Conservation (phyloP, 92 coral and sea anemone genomes). For the Metridium senile region DNA sequence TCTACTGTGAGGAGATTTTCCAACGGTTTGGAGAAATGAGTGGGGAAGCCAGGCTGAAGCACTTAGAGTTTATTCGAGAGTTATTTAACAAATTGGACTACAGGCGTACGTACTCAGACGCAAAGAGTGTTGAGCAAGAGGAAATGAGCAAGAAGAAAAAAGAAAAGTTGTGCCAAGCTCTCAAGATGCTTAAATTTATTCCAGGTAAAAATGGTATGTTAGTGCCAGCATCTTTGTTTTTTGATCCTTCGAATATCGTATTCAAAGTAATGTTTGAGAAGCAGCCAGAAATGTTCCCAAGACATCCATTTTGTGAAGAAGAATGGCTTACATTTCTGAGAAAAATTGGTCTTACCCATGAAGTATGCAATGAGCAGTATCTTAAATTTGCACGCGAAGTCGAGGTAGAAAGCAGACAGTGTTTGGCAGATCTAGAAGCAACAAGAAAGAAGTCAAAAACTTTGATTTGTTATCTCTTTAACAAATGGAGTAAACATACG, state of each 20-base stretch:
- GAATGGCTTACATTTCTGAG: conserved; percentile 55
- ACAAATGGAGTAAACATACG: background rate
- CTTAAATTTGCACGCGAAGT: conserved; percentile 52
- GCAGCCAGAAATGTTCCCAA: conserved; percentile 58
- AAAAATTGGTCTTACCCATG: conserved; percentile 47
- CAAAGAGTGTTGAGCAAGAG: background rate
- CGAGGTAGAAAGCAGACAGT: conserved; percentile 37
- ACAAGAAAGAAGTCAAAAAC: conserved; percentile 52
- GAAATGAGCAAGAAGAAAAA: background rate
- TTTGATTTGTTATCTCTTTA: conserved; percentile 43
- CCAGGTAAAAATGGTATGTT: conserved; percentile 33
- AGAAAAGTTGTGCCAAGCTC: background rate
- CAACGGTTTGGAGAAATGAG: conserved; percentile 21
- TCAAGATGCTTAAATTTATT: conserved; percentile 30
- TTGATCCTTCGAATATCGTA: conserved; percentile 49
- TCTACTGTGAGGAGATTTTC: conserved; percentile 64
- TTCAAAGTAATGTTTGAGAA: conserved; percentile 49
- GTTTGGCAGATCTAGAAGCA: background rate
- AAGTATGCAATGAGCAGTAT: conserved; percentile 34
- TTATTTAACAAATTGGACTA: background rate
- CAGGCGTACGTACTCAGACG: background rate
- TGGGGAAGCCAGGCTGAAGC: conserved; percentile 28
- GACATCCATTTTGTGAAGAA: conserved; percentile 37
- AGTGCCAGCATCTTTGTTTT: conserved; percentile 44
- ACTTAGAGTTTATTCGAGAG: conserved; percentile 36